A percentile compares a stretch with the other conserved stretches of the same genome.
Conservation (phyloP, 2,888 invertebrate species). For the Tiliacea citrago region DNA sequence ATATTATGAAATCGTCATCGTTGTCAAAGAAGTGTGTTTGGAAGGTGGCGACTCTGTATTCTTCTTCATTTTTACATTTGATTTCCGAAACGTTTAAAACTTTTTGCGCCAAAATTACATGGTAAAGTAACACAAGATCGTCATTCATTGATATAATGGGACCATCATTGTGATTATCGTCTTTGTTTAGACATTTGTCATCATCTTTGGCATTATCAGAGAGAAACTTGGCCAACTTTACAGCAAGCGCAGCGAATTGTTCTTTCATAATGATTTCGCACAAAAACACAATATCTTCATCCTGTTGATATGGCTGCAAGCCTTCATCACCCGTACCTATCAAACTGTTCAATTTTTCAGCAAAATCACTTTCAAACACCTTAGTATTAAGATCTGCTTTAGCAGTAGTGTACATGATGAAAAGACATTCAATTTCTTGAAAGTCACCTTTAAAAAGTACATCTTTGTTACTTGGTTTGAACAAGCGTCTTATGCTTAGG, state of each 20-base stretch:
- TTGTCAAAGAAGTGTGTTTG: constrained; percentile 36
- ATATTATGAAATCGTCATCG: constrained; percentile 28
- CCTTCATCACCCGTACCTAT: constrained; percentile 46
- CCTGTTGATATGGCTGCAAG: constrained; percentile 15
- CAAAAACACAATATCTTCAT: constrained; percentile 36
- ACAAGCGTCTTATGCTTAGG: constrained; percentile 38
- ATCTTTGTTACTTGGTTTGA: constrained; percentile 28
- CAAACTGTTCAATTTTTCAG: constrained; percentile 34
- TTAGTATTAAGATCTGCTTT: constrained; percentile 29
- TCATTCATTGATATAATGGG: constrained; percentile 43
- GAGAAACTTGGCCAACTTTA: constrained; percentile 34
- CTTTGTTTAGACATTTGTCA: background rate
- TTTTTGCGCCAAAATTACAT: constrained; percentile 42
- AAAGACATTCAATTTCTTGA: constrained; percentile 41
- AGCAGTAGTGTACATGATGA: constrained; percentile 58
- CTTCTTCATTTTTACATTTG: constrained; percentile 11
- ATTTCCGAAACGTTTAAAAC: constrained; percentile 45
- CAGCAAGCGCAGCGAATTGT: constrained; percentile 42
- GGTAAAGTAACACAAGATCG: constrained; percentile 44
- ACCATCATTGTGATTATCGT: background rate
- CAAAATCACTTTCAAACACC: background rate
- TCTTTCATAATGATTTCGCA: constrained; percentile 39
- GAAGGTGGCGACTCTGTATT: constrained; percentile 39
- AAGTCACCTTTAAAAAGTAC: constrained; percentile 41
- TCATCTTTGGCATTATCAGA: constrained; percentile 5